Evolutionary conservation across 2,113 vertebrate species (phyloP), one percentile per base, ranked within the genome.

Genomic region (Myrmecobius fasciatus): DNA sequence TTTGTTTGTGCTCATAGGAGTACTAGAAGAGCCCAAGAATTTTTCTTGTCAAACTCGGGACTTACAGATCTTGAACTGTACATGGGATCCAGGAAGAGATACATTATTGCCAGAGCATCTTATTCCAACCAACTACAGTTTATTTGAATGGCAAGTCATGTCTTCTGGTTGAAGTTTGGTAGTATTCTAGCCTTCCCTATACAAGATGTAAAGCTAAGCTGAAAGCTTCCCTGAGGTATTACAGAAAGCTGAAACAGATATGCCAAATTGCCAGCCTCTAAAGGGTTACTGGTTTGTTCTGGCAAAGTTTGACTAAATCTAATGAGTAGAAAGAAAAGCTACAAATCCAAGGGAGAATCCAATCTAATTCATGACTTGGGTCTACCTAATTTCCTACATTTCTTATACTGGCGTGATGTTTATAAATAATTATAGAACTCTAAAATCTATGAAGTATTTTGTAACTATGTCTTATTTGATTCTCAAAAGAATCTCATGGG

Each of bases 41-140:
- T 96, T 99, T 95, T 98, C 95, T 53, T 99, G 99, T 96, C 96
- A 98, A 95, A 99, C 98, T 28, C 96, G 3, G 93, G 98, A 99
- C 93, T 90, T 98, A 60, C 96, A 75, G 94, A 97, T 1, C 31
- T 26, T 99, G 95, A 98, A 46, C 0, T 99, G 99, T 95, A 98
- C 97, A 31, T 99, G 99, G 98, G 94, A 54, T n/a, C 52, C 96
- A 28, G 98, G 97, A 93, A 5, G 3, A 31, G 56, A 97, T 28
- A 98, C 97, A 0, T 51, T 95, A 67, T 92, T 98, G 52, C 0
- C 51, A 52, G 14, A 53, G 3, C 52, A 0, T 25, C 4, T 0
- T 0, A 1, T 94, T 92, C 52, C 53, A 54, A 91, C 92, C 75
- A 90, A 1, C 20, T 98, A 98, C 25, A 96, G 56, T 6, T 93